A percentile compares a stretch with the other conserved stretches of the same genome.
Evolutionary conservation across 2,888 invertebrate species (phyloP).

Genomic region (Heliconius erato): DNA sequence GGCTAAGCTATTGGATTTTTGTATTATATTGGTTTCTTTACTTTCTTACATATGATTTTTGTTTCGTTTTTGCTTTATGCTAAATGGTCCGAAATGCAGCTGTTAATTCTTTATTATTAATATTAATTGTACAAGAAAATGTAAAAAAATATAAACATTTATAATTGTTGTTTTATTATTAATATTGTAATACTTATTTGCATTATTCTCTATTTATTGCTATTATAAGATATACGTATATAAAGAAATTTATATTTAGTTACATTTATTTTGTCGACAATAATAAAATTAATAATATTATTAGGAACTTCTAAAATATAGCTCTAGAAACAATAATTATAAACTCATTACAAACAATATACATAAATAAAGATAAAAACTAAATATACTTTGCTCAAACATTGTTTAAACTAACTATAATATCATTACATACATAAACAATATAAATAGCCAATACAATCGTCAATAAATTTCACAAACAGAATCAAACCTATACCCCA

Average conservation of each 20-base stretch:
- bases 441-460: conserved; percentile 72
- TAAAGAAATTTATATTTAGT: no score
- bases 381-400: background rate
- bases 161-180: background rate
- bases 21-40: conserved; percentile 15
- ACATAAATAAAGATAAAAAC: background rate
- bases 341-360: no score
- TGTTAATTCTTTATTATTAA: no score
- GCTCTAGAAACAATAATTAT: no score
- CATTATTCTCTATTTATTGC: no score
- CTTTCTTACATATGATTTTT: background rate
- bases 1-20: conserved; percentile 27
- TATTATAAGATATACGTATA: no score
- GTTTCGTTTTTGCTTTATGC: background rate
- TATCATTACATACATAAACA: conserved; percentile 58
- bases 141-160: background rate
- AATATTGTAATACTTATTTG: no score
- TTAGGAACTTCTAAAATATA: background rate
- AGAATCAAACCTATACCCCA: conserved; percentile 56
- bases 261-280: no score
- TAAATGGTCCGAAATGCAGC: background rate
- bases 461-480: conserved; percentile 73
- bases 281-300: background rate
- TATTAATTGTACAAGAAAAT: background rate
- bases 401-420: background rate